Conservation (phyloP, 2,113 vertebrate species). For the Illadopsis cleaveri region DNA sequence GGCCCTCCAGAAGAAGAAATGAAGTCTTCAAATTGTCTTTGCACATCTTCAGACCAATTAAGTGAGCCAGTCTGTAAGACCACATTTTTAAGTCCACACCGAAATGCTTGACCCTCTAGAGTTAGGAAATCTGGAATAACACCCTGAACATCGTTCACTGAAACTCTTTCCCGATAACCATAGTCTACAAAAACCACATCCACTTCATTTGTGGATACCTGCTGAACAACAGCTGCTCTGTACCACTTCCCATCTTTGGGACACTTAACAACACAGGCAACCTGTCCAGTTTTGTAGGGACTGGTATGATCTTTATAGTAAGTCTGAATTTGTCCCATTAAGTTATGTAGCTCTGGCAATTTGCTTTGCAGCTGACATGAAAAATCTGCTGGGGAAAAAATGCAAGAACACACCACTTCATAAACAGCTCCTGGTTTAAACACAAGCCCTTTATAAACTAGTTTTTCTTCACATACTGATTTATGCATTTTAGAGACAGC, state of each 20-base stretch:
- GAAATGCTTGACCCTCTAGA: slow-evolving; percentile 85
- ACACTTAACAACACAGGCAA: slow-evolving; percentile 80
- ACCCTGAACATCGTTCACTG: slow-evolving; percentile 72
- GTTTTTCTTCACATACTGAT: neutral
- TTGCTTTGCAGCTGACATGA: slow-evolving; percentile 82
- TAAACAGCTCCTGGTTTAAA: slow-evolving; percentile 80
- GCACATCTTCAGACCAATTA: slow-evolving; percentile 64
- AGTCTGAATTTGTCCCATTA: slow-evolving; percentile 82
- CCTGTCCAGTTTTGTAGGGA: slow-evolving; percentile 70
- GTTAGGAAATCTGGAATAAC: slow-evolving; percentile 75
- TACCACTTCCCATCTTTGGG: slow-evolving; percentile 81
- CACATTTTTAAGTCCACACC: slow-evolving; percentile 77
- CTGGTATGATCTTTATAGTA: slow-evolving; percentile 74
- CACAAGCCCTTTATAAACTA: slow-evolving; percentile 64
- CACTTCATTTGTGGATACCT: slow-evolving; percentile 32
- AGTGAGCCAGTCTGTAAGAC: slow-evolving; percentile 13
- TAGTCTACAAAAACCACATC: slow-evolving; percentile 83
- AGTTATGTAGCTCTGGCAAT: slow-evolving; percentile 66
- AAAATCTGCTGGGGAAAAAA: slow-evolving; percentile 81
- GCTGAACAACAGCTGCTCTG: slow-evolving; percentile 75
- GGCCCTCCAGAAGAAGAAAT: slow-evolving; percentile 29
- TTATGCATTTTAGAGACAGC: neutral
- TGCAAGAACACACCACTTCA: slow-evolving; percentile 75
- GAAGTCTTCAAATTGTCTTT: slow-evolving; percentile 70
- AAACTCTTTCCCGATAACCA: slow-evolving; percentile 75